Evolutionary conservation across 2,888 invertebrate species (phyloP), one percentile per base, ranked within the genome.

Genomic region (Sarcophaga variegata): DNA sequence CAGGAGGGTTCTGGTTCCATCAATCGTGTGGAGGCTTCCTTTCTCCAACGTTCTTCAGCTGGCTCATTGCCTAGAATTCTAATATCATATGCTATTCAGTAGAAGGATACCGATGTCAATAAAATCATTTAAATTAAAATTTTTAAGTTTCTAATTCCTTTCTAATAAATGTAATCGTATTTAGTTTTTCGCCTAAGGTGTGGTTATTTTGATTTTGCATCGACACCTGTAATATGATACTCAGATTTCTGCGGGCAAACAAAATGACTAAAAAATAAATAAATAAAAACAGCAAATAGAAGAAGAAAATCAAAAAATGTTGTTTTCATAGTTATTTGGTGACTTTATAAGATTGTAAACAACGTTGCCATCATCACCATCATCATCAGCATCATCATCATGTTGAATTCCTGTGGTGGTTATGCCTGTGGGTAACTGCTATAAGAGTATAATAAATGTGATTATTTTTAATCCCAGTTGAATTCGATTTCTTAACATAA

Each of bases 381-480:
- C 2, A 25, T 45, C 37, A 6, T 6, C 27, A 27, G 1, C 37
- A 37, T 37, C 74, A 47, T 60, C 14, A 37, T 72, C 2, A 25
- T 45, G 71, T 66, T 59, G 25, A 20, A 69, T 75, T 63, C 11
- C 10, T 37, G 8, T 76, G 27, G 5, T 47, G 62, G 12, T 45
- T 77, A 4, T 80, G 10, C 14, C 11, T 81, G 22, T 25, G n/a
- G 22, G 22, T 72, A 54, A 67, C 62, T 64, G 37, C 17, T 59
- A 14, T 25, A 69, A 6, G 63, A 6, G 63, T 69, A 22, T 60
- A 66, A 72, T 17, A 86, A 59, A 70, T 72, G 63, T 72, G 62
- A 77, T 69, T 86, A 77, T 60, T 83, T 76, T 59, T 86, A 69
- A 74, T 86, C 77, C 54, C 77, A 60, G 54, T 69, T 80, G 83